Evolutionary conservation across 1,140 invertebrate genomes (phyloP), one percentile per base, ranked within the genome.

Genomic region (Scaptomyza hsui): DNA sequence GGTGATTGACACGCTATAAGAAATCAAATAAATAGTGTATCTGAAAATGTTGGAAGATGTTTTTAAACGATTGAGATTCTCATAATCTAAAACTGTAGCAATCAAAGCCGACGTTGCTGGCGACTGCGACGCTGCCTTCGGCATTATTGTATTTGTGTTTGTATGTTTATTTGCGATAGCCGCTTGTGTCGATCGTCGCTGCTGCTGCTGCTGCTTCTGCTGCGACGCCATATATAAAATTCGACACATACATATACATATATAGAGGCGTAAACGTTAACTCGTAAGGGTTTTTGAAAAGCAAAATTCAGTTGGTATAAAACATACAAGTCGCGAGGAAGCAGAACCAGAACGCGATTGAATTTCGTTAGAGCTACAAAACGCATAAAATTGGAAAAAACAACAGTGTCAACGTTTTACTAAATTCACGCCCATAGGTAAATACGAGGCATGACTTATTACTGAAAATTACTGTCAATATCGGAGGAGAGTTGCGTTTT

Each of bases 211-310:
- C 47, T 32, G 64, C 24, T 13, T 26, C 39, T 45, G 45, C 18
- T 47, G 45, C 19, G 24, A 41, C 35, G 32, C 35, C 45, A n/a
- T 48, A 49, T 41, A 59, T 44, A 15, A 24, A 24, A 16, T 16
- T 37, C 29, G n/a, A 47, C 75, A 59, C 24, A 51, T n/a, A n/a
- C n/a, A n/a, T n/a, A n/a, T n/a, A n/a, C n/a, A 41, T 75, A 75
- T 18, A 51, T 65, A 65, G 29, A 67, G 62, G 51, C 18, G 19
- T 86, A 77, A 74, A 81, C 75, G 81, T 75, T 81, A 80, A 78
- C 85, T 89, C 86, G 83, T 61, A 86, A 89, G 86, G 86, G 86
- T 89, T 85, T 83, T 65, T 63, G 67, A 89, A 81, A 89, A 81
- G 71, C 64, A 57, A 89, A 89, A 24, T 89, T 89, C 86, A 89